These are phyloP conservation scores for Lepidochitona cinerea DNA, from an alignment of 2,888 invertebrate species.

Conservation along the genomic window DNA sequence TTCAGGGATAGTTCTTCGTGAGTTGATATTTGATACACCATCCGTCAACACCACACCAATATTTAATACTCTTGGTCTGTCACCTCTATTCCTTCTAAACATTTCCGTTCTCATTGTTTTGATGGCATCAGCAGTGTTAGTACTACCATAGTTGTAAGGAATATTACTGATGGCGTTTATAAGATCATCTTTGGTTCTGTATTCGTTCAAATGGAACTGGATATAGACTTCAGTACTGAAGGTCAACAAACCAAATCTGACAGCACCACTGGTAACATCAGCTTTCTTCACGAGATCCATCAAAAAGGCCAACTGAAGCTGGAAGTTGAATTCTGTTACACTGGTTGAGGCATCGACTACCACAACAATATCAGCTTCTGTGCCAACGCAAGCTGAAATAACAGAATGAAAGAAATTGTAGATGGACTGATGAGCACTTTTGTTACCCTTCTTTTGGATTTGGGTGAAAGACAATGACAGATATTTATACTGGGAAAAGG, in stretches of 20 bases:
- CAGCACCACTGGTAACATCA: slow-evolving; percentile 50
- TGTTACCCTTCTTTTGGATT: too few relatives aligned
- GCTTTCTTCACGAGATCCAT: slow-evolving; percentile 50
- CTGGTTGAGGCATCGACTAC: slow-evolving; percentile 62
- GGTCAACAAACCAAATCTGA: slow-evolving; percentile 53
- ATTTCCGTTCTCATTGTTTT: slow-evolving; percentile 47
- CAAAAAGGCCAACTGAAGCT: slow-evolving; percentile 48
- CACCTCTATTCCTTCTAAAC: slow-evolving; percentile 55
- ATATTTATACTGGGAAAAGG: too few relatives aligned
- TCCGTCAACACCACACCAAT: slow-evolving; percentile 62
- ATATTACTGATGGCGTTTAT: slow-evolving; percentile 48
- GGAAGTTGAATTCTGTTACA: slow-evolving; percentile 52
- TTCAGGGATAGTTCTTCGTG: slow-evolving; percentile 50
- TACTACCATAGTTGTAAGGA: slow-evolving; percentile 56
- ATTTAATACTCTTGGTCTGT: slow-evolving; percentile 52
- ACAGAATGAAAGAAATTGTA: too few relatives aligned
- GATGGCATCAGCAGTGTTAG: slow-evolving; percentile 61
- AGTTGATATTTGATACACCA: slow-evolving; percentile 64
- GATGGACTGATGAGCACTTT: too few relatives aligned
- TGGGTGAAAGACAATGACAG: too few relatives aligned
- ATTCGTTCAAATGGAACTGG: slow-evolving; percentile 53
- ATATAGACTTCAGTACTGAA: slow-evolving; percentile 54
- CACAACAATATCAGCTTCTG: slow-evolving; percentile 52
- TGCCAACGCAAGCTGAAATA: slow-evolving; percentile 12
- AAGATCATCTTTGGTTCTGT: slow-evolving; percentile 39